Evolutionary conservation across 2,797 vertebrate genomes (phyloP).

Genomic region (Mormyrops boulengeri): DNA sequence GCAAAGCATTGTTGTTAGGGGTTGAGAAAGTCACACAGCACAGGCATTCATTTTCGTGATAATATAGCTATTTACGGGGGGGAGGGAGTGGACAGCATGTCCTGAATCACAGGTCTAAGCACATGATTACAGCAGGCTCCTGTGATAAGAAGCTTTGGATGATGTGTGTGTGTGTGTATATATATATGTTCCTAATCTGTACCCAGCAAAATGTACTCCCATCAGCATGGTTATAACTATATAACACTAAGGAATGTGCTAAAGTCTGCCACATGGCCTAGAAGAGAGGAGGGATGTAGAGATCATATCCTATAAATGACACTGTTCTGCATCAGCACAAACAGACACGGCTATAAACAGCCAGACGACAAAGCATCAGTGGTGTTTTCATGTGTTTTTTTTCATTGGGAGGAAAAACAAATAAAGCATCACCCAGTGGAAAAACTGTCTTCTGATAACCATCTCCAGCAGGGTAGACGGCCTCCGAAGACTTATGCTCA

Average conservation of each 20-base stretch:
- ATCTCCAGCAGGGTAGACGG: conserved; percentile 31
- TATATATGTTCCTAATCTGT: conserved; percentile 36
- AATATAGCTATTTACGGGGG: background rate
- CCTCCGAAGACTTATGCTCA: conserved; percentile 48
- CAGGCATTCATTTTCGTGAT: background rate
- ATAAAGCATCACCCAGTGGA: conserved; percentile 29
- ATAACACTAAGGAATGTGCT: background rate
- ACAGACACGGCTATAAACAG: background rate
- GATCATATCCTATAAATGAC: background rate
- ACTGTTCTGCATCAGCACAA: background rate
- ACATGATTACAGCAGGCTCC: conserved; percentile 23
- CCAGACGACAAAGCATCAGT: background rate
- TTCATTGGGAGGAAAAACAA: background rate
- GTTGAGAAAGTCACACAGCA: conserved; percentile 20
- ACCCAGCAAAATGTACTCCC: background rate
- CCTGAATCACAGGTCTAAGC: background rate
- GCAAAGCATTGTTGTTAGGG: background rate
- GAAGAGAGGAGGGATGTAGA: background rate
- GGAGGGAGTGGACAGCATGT: background rate
- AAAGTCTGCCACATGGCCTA: background rate
- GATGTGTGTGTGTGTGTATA: conserved; percentile 23
- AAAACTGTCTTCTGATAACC: conserved; percentile 54
- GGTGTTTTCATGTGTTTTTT: background rate
- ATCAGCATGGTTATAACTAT: background rate
- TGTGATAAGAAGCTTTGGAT: conserved; percentile 37